phyloP scores from a whole-genome alignment of 92 coral and sea anemone genomes.

The Porites lobata region DNA sequence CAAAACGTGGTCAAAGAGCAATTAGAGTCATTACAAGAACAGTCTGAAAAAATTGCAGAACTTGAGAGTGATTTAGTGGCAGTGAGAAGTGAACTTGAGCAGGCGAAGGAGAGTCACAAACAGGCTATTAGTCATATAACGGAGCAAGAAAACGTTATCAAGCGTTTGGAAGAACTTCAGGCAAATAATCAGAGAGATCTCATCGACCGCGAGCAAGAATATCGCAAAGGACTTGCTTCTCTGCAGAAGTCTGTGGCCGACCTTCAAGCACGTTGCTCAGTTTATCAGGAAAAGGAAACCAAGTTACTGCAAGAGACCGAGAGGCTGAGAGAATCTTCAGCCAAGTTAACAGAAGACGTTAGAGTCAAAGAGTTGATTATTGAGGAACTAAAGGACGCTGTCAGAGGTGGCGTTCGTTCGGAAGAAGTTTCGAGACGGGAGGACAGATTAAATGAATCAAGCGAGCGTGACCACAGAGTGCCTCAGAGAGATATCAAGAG shows the following conservation, averaged over 20 bases:
- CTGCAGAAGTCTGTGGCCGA: constrained; percentile 80
- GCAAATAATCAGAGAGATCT: constrained; percentile 37
- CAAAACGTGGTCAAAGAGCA: constrained; percentile 88
- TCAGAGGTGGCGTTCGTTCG: constrained; percentile 37
- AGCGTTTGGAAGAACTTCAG: constrained; percentile 62
- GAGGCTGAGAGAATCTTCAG: constrained; percentile 36
- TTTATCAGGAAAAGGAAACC: constrained; percentile 57
- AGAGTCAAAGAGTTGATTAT: constrained; percentile 74
- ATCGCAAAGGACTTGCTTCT: constrained; percentile 67
- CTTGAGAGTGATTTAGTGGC: constrained; percentile 5
- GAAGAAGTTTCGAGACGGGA: constrained; percentile 45
- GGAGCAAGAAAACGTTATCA: constrained; percentile 66
- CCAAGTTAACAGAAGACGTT: constrained; percentile 60
- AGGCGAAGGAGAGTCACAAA: neutral
- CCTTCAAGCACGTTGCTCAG: constrained; percentile 70
- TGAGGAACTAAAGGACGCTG: constrained; percentile 67
- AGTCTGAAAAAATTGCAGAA: constrained; percentile 48
- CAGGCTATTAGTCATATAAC: constrained; percentile 29
- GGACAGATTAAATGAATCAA: constrained; percentile 10
- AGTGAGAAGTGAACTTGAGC: constrained; percentile 6
- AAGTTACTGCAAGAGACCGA: constrained; percentile 65
- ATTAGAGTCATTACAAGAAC: constrained; percentile 57
- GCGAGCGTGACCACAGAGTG: neutral
- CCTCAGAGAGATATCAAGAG: neutral
- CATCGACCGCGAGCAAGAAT: constrained; percentile 81